Percentiles rank a stretch among this genome's conserved stretches.
phyloP scores from a whole-genome alignment of 2,888 invertebrate species.

The Drymonia ruficornis region DNA sequence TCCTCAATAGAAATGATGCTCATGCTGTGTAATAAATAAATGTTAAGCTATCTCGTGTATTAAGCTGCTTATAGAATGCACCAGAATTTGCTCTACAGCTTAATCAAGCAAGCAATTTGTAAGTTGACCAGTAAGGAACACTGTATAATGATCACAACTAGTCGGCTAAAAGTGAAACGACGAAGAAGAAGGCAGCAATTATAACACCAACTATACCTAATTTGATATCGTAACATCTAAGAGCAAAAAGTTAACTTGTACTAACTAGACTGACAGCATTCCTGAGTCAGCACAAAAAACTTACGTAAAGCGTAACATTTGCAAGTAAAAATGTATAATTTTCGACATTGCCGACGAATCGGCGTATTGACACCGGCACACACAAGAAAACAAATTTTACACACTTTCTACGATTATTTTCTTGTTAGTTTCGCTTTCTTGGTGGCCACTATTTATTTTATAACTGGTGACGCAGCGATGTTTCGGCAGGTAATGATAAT shows the following conservation, averaged over 20 bases:
- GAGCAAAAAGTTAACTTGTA: neutral
- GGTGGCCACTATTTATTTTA: slow-evolving; percentile 57
- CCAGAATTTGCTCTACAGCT: too few species aligned
- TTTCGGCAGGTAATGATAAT: slow-evolving; percentile 32
- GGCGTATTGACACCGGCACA: slow-evolving; percentile 41
- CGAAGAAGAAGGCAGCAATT: slow-evolving; percentile 3
- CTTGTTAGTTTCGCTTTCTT: slow-evolving; percentile 76
- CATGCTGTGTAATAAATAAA: too few species aligned
- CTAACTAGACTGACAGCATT: slow-evolving; percentile 3
- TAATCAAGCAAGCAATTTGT: too few species aligned
- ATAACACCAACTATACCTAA: slow-evolving; percentile 2
- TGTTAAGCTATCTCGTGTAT: too few species aligned
- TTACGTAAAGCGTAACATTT: slow-evolving; percentile 1
- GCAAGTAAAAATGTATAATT: slow-evolving; percentile 3
- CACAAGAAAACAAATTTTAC: slow-evolving; percentile 64
- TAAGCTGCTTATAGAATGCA: too few species aligned
- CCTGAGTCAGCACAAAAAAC: neutral
- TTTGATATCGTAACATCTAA: neutral
- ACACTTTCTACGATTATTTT: slow-evolving; percentile 75
- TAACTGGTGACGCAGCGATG: slow-evolving; percentile 54
- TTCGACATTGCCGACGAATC: neutral
- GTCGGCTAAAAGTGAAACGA: too few species aligned
- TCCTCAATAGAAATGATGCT: too few species aligned
- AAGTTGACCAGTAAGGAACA: too few species aligned
- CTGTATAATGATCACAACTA: too few species aligned